phyloP scores from a whole-genome alignment of 2,113 vertebrate species.

The Regulus satrapa region DNA sequence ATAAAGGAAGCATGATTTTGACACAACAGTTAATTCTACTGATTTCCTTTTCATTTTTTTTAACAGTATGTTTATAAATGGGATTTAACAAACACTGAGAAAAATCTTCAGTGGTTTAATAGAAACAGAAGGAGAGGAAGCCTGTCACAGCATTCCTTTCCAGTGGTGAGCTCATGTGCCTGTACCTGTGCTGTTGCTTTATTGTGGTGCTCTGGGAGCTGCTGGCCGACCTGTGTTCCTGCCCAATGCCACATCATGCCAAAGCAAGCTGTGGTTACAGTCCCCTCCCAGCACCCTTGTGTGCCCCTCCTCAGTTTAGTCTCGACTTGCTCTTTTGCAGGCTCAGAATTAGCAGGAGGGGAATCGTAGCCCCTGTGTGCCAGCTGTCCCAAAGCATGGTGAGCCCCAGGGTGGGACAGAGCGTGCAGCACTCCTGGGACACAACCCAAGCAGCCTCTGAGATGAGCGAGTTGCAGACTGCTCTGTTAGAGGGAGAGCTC shows the following conservation, averaged over 20 bases:
- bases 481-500: neutral
- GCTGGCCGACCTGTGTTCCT: neutral
- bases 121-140: neutral
- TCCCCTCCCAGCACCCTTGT: neutral
- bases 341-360: neutral
- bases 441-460: neutral
- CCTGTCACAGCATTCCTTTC: rapidly evolving
- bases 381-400: neutral
- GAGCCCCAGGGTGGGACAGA: neutral
- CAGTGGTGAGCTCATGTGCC: neutral
- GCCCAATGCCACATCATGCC: neutral
- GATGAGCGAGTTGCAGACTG: neutral
- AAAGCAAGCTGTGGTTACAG: neutral
- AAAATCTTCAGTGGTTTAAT: neutral
- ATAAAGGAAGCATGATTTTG: neutral
- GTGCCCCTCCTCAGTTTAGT: neutral
- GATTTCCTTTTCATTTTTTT: neutral
- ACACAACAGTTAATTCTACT: neutral
- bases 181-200: neutral
- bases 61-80: neutral
- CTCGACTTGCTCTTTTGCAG: neutral
- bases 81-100: neutral
- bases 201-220: neutral
- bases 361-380: rapidly evolving
- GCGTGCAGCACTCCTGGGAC: neutral